Evolutionary conservation across 2,113 vertebrate genomes (phyloP).

Genomic region (Burhinus oedicnemus): DNA sequence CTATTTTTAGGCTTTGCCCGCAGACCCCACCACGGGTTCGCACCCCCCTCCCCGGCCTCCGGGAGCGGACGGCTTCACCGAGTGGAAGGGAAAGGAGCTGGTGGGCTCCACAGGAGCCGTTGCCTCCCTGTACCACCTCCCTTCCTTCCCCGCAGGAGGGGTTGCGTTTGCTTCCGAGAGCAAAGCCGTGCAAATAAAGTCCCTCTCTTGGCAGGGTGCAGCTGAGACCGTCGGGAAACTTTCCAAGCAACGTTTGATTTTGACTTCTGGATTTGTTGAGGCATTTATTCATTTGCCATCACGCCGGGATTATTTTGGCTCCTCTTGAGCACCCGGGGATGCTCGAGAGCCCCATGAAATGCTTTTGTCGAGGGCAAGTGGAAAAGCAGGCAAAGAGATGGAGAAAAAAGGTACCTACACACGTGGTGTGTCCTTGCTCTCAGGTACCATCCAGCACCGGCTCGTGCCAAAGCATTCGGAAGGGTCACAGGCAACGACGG

Average conservation of each 20-base stretch:
- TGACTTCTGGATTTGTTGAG: not conserved
- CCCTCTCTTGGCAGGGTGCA: not conserved
- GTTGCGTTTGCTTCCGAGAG: not conserved
- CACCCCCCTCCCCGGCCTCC: not conserved
- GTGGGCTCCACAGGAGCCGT: not conserved
- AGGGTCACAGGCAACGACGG: rapidly evolving
- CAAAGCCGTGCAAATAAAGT: not conserved
- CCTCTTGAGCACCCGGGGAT: not conserved
- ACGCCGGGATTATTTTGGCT: not conserved
- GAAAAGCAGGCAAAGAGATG: not conserved
- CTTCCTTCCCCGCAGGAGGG: not conserved
- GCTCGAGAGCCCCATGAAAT: not conserved
- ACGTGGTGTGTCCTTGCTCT: rapidly evolving
- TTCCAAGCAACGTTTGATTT: not conserved
- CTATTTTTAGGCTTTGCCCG: not conserved
- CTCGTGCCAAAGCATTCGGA: not conserved
- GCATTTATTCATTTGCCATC: not conserved
- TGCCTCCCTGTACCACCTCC: not conserved
- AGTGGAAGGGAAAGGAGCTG: not conserved
- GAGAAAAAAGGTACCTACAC: not conserved
- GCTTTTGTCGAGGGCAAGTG: not conserved
- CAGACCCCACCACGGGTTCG: rapidly evolving
- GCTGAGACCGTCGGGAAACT: not conserved
- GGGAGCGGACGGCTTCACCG: not conserved
- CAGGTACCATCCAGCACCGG: rapidly evolving